Conservation (phyloP, 2,797 vertebrate species). For the Spinibarbus caldwelli region DNA sequence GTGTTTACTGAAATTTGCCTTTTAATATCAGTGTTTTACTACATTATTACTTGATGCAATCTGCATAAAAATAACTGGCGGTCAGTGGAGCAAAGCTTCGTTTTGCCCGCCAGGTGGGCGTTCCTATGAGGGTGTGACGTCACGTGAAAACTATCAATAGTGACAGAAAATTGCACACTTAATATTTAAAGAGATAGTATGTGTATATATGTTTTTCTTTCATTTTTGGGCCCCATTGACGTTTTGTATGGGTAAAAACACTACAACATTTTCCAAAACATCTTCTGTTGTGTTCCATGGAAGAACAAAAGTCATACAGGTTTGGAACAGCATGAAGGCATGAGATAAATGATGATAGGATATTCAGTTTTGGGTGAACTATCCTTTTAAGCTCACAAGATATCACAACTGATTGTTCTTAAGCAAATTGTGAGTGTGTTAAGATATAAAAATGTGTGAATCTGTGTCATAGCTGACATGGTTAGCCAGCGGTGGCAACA, state of each 20-base stretch:
- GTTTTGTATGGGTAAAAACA: background rate
- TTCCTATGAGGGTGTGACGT: no score
- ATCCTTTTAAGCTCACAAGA: background rate
- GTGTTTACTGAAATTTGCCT: no score
- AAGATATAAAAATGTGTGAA: background rate
- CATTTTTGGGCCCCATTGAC: background rate
- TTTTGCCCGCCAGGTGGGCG: no score
- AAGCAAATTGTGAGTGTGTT: background rate
- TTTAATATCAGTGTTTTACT: no score
- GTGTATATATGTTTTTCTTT: background rate
- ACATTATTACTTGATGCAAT: no score
- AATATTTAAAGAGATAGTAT: background rate
- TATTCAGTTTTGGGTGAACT: background rate
- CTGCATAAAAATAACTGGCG: no score
- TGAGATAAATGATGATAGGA: background rate
- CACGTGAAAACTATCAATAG: no score
- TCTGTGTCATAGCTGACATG: background rate
- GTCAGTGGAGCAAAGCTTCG: no score
- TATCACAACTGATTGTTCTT: background rate
- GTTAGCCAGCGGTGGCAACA: constrained; percentile 9
- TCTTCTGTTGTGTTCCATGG: background rate
- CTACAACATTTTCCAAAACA: background rate
- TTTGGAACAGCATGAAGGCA: background rate
- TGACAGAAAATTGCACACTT: background rate
- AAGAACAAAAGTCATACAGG: background rate